Conservation (phyloP, 1,140 invertebrate genomes). For the Bombus breviceps region DNA sequence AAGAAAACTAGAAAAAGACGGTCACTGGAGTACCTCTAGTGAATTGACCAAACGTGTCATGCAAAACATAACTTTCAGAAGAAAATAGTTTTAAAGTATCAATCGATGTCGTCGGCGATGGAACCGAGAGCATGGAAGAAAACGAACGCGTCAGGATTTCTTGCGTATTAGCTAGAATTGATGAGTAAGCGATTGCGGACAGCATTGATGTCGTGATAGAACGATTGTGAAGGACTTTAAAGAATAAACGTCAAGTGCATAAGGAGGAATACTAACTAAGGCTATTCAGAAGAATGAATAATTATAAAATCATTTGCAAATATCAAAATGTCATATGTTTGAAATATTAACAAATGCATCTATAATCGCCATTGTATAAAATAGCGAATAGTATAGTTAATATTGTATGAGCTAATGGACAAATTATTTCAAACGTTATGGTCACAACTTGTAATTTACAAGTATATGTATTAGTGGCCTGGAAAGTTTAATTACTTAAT, state of each 20-base stretch:
- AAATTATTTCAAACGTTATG: background rate
- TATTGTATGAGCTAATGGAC: background rate
- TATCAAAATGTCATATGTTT: background rate
- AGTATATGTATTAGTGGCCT: too few relatives aligned
- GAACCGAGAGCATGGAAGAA: background rate
- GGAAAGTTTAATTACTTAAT: too few relatives aligned
- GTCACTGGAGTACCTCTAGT: background rate
- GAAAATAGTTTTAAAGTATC: background rate
- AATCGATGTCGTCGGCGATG: background rate
- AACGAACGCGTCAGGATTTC: background rate
- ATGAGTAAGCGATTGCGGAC: constrained; percentile 6
- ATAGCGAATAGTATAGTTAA: background rate
- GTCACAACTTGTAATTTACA: too few relatives aligned
- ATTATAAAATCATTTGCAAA: constrained; percentile 3
- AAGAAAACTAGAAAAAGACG: background rate
- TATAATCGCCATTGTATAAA: too few relatives aligned
- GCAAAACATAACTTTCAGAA: background rate
- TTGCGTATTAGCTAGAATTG: background rate
- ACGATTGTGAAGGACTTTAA: background rate
- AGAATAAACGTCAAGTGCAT: background rate
- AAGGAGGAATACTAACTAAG: background rate
- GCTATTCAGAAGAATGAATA: background rate
- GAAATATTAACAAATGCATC: background rate
- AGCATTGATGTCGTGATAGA: background rate
- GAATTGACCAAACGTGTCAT: background rate